Evolutionary conservation across 2,888 invertebrate species (phyloP).

Genomic region (Oxycera nigricornis): DNA sequence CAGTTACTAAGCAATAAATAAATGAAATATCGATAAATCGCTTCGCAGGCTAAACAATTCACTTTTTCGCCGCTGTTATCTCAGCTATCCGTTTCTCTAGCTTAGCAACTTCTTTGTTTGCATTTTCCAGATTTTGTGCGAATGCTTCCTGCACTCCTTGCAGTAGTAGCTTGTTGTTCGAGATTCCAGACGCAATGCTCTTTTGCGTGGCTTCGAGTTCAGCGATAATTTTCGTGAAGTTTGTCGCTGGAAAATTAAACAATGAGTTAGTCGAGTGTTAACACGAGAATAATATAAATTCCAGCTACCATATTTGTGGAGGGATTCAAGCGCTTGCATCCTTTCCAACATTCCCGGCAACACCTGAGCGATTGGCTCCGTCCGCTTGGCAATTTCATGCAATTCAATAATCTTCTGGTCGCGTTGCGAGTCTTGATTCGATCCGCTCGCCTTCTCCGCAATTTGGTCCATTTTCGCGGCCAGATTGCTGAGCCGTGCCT

Average conservation of each 20-base stretch:
- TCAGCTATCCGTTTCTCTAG: slow-evolving; percentile 76
- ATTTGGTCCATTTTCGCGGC: slow-evolving; percentile 79
- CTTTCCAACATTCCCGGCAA: slow-evolving; percentile 82
- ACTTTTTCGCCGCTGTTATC: slow-evolving; percentile 47
- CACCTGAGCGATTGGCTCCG: slow-evolving; percentile 79
- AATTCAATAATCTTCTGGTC: slow-evolving; percentile 75
- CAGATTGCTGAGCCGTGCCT: slow-evolving; percentile 78
- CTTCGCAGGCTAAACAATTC: neutral
- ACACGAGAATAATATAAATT: neutral
- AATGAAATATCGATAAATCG: neutral
- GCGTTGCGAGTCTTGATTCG: slow-evolving; percentile 67
- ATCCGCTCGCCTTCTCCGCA: slow-evolving; percentile 66
- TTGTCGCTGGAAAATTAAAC: slow-evolving; percentile 71
- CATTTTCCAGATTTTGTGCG: slow-evolving; percentile 77
- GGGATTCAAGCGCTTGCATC: slow-evolving; percentile 82
- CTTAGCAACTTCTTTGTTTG: slow-evolving; percentile 76
- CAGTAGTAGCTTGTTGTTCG: slow-evolving; percentile 79
- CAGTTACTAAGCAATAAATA: neutral
- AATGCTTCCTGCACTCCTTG: slow-evolving; percentile 84
- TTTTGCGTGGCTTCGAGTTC: slow-evolving; percentile 81
- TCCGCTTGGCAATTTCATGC: slow-evolving; percentile 86
- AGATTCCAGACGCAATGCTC: slow-evolving; percentile 73
- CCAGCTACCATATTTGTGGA: slow-evolving; percentile 93
- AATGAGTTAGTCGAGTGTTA: neutral
- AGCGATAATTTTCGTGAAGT: slow-evolving; percentile 83